phyloP scores from a whole-genome alignment of 1,140 invertebrate genomes.

The Probaryconus sp. region DNA sequence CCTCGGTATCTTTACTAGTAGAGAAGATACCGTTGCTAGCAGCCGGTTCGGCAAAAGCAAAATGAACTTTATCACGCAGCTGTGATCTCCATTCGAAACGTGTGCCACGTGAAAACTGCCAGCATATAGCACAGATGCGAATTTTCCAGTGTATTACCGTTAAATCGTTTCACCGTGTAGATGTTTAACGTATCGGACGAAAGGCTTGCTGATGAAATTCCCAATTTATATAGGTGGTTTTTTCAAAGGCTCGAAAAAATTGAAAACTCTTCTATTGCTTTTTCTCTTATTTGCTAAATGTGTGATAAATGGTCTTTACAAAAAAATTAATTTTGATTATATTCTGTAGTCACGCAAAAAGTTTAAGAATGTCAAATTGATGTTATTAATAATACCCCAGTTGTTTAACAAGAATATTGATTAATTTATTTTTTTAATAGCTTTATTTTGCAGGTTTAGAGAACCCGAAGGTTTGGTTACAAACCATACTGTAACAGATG shows the following conservation, averaged over 20 bases:
- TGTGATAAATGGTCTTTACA: conserved; percentile 4
- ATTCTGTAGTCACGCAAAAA: no score
- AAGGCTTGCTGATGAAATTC: conserved; percentile 23
- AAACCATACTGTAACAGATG: no score
- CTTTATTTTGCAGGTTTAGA: no score
- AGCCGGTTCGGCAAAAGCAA: conserved; percentile 39
- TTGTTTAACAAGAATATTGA: no score
- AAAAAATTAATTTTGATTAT: no score
- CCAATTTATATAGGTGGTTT: conserved; percentile 23
- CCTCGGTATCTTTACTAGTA: conserved; percentile 27
- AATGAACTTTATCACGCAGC: conserved; percentile 58
- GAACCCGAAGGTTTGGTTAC: no score
- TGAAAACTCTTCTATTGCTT: conserved; percentile 12
- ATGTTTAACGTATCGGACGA: conserved; percentile 33
- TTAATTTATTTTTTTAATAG: no score
- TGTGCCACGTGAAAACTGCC: conserved; percentile 49
- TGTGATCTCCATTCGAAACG: conserved; percentile 57
- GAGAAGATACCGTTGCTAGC: conserved; percentile 44
- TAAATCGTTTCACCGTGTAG: conserved; percentile 36
- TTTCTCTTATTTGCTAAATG: conserved; percentile 5
- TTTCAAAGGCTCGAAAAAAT: conserved; percentile 19
- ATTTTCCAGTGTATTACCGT: conserved; percentile 34
- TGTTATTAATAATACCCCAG: no score
- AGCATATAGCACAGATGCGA: conserved; percentile 41
- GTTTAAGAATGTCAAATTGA: no score